Percentiles rank a stretch among this genome's conserved stretches.
phyloP scores from a whole-genome alignment of 2,797 vertebrate genomes.

The Carcharodon carcharias region DNA sequence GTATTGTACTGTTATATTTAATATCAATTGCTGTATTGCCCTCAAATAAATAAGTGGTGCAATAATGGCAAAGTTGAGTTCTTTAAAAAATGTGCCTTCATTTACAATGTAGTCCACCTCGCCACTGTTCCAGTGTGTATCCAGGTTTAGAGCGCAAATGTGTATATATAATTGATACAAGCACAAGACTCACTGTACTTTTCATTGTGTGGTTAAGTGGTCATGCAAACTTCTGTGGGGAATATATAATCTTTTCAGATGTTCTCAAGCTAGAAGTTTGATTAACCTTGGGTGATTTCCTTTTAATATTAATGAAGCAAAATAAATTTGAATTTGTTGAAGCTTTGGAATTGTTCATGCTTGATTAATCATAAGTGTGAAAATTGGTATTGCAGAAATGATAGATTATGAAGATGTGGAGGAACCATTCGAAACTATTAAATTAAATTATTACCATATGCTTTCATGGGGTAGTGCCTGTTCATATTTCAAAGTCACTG shows the following conservation, averaged over 20 bases:
- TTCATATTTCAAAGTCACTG: slow-evolving; percentile 28
- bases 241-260: not conserved
- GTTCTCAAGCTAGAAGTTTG: not conserved
- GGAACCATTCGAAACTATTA: not conserved
- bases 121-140: not conserved
- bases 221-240: not conserved
- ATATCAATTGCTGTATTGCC: not conserved
- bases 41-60: not conserved
- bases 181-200: not conserved
- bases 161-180: not conserved
- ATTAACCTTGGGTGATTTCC: not conserved
- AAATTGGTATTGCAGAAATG: not conserved
- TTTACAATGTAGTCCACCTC: not conserved
- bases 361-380: not conserved
- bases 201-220: not conserved
- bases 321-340: not conserved
- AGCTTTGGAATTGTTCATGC: not conserved
- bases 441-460: not conserved
- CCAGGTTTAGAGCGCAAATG: not conserved
- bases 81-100: not conserved
- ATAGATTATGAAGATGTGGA: not conserved
- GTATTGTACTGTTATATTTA: not conserved
- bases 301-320: not conserved
- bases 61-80: not conserved
- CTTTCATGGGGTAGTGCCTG: not conserved